Evolutionary conservation across 2,888 invertebrate species (phyloP), one percentile per base, ranked within the genome.

Genomic region (Mamestra brassicae): DNA sequence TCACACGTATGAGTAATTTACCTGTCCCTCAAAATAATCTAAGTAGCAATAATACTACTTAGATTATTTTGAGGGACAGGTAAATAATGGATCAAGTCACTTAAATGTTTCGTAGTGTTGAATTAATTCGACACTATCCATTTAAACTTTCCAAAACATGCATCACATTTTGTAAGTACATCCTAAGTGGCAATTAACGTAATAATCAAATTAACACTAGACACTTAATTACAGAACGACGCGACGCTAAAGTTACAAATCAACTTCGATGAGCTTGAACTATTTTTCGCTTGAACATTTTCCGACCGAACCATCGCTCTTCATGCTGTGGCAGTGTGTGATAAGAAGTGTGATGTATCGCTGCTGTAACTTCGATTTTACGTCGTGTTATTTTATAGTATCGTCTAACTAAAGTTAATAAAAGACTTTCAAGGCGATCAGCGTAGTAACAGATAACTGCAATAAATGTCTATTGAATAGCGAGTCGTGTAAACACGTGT

Each of bases 341-440:
- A 84, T 82, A 82, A 82, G 81, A 17, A 80, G 11, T 70, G 70
- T 82, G 76, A 84, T 84, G 70, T 80, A 76, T 84, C 55, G 69
- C 2, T 26, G 26, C 65, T 58, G 68, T 74, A 66, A 84, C 76
- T 82, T 84, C 84, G 69, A 84, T 84, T 62, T 80, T 70, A 61
- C 55, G 71, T 42, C 69, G 65, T 64, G 62, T 45, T 65, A 67
- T 68, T 78, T 79, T 61, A 79, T 77, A 55, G 38, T 73, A 57
- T 65, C 57, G 57, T 73, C 78, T 82, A 38, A 63, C 58, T 71
- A 11, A 68, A 34, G 60, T 54, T 64, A 54, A 57, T 73, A 86
- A 85, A 85, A 86, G 79, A 81, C 81, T 80, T 67, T 84, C 85
- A 88, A 88, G 88, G 85, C 71, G 64, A 81, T 66, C 66, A 26